Base-by-base conservation (phyloP, 2,888 invertebrate species). In the Euplagia quadripunctaria region DNA sequence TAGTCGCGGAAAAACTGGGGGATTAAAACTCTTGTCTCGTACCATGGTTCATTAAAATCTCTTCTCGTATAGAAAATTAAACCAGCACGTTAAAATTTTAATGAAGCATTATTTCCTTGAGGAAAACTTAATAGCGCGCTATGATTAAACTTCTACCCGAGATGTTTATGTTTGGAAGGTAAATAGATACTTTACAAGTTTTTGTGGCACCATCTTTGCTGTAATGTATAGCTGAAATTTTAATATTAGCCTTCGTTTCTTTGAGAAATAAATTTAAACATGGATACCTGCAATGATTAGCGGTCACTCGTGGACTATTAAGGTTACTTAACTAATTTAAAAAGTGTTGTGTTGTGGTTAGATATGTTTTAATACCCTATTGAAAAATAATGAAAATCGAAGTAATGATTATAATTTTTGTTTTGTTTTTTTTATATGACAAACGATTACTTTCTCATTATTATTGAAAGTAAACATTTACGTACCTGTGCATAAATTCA, bases 1-100 rank as follows among this genome's bases (percentile, higher is more conserved):
- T 55, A 78, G 67, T n/a, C 46, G 61, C 68, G 83, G 66, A 83
- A 85, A 84, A 83, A 82, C 77, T 82, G 77, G 79, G 79, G 89
- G 89, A 91, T 91, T 91, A 90, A 90, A 89, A 88, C 89, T 89
- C 89, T 89, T 89, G 89, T 91, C 89, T 86, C 80, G 87, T 77
- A 80, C 79, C 82, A 85, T 79, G 87, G 85, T 89, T 89, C 90
- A 91, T 91, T 91, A 90, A 91, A 91, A 90, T 82, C 86, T 81
- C 83, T 79, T 78, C 81, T 82, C 83, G 88, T 86, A 87, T 89
- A 89, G 87, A 91, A 91, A 91, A 91, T 91, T 89, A 89, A 90
- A 89, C 82, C 85, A 79, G 85, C 79, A 83, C 84, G 87, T 89
- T 88, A 85, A 89, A 88, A 89, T 90, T 91, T 90, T 91, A 91